Base-by-base conservation (phyloP, 1,140 invertebrate genomes). In the Trissolcus basalis region DNA sequence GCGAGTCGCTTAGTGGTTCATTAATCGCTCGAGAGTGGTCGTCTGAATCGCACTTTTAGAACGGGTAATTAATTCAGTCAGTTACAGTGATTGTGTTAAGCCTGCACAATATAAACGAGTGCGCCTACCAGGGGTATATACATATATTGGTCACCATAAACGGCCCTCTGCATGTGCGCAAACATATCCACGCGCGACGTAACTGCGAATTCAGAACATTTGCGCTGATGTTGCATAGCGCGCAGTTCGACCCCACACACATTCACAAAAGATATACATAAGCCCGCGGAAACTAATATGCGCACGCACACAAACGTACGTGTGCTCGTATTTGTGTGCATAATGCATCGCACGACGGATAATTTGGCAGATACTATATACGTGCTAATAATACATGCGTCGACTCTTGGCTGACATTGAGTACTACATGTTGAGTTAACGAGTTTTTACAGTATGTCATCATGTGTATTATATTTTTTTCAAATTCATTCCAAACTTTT, bases 21-120 rank as follows among this genome's bases (percentile, higher is more conserved):
- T 73, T 73, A 73, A 73, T 73, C 49, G 61, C 61, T 39, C 49
- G 44, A 27, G 53, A 32, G 35, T 35, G 60, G 35, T 41, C 59
- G 36, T 39, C 55, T 54, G 13, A 64, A 65, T 56, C 36, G 63
- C 39, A 73, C 50, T 73, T 73, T 73, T 73, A 73, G 55, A 73
- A 67, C 63, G 55, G 56, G 50, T 61, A 73, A 73, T 73, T 73
- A 73, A 73, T 73, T 67, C 70, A 73, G 16, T 73, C 48, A 56
- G 61, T 67, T 67, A 67, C 70, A 67, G 61, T 73, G 70, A 73
- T 73, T 73, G 65, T 44, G 51, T 59, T 73, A 73, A 60, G 63
- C 70, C 61, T 47, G 8, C n/a, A 27, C 44, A 19, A 47, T 63
- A 53, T 69, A 58, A 71, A 63, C 27, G 59, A 51, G 54, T 56